A percentile compares a stretch with the other conserved stretches of the same genome.
Evolutionary conservation across 2,888 invertebrate genomes (phyloP).

Genomic region (Cosmia trapezina): DNA sequence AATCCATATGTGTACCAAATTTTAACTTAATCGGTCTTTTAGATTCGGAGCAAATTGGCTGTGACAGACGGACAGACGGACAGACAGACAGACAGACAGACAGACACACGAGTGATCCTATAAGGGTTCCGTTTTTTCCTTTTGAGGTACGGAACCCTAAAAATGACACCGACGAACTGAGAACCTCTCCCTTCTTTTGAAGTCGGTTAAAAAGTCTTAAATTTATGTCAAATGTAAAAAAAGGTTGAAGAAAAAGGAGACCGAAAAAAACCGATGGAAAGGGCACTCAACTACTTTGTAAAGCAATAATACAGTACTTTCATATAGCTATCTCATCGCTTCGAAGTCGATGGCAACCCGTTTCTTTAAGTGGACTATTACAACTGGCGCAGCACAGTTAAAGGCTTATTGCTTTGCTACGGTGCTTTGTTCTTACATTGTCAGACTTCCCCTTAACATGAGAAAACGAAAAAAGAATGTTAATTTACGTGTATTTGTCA

Average conservation of each 20-base stretch:
- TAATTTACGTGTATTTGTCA: not conserved
- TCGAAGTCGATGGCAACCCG: slow-evolving; percentile 44
- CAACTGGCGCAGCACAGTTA: slow-evolving; percentile 44
- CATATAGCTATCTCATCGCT: slow-evolving; percentile 41
- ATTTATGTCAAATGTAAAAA: not conserved
- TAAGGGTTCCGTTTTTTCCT: no score
- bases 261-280: not conserved
- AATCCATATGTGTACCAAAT: no score
- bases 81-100: no score
- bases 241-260: not conserved
- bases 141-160: no score
- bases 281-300: slow-evolving; percentile 29
- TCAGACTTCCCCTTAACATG: not conserved
- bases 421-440: slow-evolving; percentile 28
- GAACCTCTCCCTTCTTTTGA: no score
- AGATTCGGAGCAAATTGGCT: no score
- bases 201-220: not conserved
- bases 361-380: slow-evolving; percentile 55
- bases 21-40: no score
- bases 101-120: no score
- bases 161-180: no score
- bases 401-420: slow-evolving; percentile 40
- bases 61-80: no score
- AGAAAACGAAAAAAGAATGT: not conserved
- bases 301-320: slow-evolving; percentile 32